A percentile compares a stretch with the other conserved stretches of the same genome.
Evolutionary conservation across 2,888 invertebrate genomes (phyloP).

Genomic region (Eurytoma californica): DNA sequence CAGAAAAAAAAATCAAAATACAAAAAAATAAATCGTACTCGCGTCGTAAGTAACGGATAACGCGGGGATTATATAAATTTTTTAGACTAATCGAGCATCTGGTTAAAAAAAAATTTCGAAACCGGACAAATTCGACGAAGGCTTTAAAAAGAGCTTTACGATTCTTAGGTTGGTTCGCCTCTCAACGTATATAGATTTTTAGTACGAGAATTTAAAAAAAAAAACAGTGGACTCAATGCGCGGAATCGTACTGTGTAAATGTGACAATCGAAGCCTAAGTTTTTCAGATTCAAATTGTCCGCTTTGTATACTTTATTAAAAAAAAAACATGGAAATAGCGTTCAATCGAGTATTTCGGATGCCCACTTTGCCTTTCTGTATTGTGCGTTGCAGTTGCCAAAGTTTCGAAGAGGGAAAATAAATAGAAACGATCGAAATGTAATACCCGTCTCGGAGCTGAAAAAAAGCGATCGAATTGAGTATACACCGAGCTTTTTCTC

Average conservation of each 20-base stretch:
- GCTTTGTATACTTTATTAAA: not conserved
- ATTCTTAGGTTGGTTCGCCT: not conserved
- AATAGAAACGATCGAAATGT: constrained; percentile 7
- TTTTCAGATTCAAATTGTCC: constrained; percentile 19
- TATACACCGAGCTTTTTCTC: not conserved
- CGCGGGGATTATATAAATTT: constrained; percentile 29
- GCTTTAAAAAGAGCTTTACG: not conserved
- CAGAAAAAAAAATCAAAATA: constrained; percentile 23
- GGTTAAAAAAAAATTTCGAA: constrained; percentile 24
- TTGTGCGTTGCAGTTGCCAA: constrained; percentile 52
- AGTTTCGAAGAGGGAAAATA: constrained; percentile 39
- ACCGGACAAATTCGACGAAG: no score
- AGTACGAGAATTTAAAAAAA: not conserved
- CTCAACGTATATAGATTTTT: no score
- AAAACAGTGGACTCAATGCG: constrained; percentile 24
- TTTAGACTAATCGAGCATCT: constrained; percentile 24
- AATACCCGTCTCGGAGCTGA: constrained; percentile 21
- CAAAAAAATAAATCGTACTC: constrained; percentile 20
- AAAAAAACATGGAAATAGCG: constrained; percentile 3
- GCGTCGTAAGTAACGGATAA: constrained; percentile 33
- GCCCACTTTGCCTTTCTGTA: constrained; percentile 43
- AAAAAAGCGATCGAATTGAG: constrained; percentile 1
- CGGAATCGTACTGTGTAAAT: constrained; percentile 13
- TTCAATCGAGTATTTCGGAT: constrained; percentile 17
- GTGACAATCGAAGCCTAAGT: constrained; percentile 49